Base-by-base conservation (phyloP, 1,140 invertebrate genomes). In the Wiebesia pumilae region DNA sequence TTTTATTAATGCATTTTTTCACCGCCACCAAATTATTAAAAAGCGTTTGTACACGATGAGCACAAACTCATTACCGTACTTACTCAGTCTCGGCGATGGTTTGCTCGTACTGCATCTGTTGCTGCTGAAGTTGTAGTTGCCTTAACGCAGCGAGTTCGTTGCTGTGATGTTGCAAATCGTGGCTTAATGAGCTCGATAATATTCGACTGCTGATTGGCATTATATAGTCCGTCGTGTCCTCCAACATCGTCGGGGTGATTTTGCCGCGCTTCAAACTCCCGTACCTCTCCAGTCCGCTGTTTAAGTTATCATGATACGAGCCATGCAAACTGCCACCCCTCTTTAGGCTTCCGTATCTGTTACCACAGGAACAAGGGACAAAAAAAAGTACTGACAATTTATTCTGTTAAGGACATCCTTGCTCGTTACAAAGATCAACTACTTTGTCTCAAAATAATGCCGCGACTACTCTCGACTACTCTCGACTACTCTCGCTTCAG, bases 11-110 rank as follows among this genome's bases (percentile, higher is more conserved):
- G 58, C 4, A 62, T 62, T 24, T 62, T 62, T 27, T 62, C 24
- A 27, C 24, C 10, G 4, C 24, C 4, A 62, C 24, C 24, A 62
- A 3, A 4, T 1, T 62, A 62, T 27, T 27, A 62, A 24, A 24
- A 62, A 62, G 58, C 58, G 27, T 62, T 6, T 54, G 10, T 54
- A 19, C 12, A 54, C 3, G 21, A 62, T 4, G 24, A 3, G 2
- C 27, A 75, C 6, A 21, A 4, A 10, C 0, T n/a, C 24, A 30
- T 1, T 30, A 67, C 82, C 3, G 14, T 88, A 94, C 94, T 94
- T 84, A 95, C 94, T 95, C 94, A 88, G 94, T 94, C 89, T 95
- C 94, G 0, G 93, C 93, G 67, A 94, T 94, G 16, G 94, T 94
- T 47, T 93, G 93, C 85, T 94, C 91, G 69, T 93, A 94, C 33